Evolutionary conservation across 2,113 vertebrate species (phyloP), one percentile per base, ranked within the genome.

Genomic region (Oophaga pumilio): DNA sequence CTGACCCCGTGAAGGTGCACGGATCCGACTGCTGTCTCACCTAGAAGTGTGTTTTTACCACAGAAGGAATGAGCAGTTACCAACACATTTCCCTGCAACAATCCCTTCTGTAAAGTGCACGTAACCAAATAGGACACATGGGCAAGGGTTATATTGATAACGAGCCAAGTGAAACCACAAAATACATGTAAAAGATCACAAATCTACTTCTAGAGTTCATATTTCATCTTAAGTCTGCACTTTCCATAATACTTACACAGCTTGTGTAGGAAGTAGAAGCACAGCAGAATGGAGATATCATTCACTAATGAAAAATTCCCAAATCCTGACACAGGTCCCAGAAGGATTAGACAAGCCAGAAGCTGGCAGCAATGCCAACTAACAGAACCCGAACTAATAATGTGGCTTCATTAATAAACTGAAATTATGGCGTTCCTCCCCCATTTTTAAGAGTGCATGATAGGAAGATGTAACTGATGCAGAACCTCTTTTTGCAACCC

Each of bases 191-290:
- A 66, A 71, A 71, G 26, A 33, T 71, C 17, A 71, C 12, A 71
- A 71, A 33, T 71, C 26, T 71, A 17, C 8, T 33, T 71, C 68
- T 33, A 17, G 13, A 71, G 26, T 33, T 71, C 33, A 14, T 17
- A 71, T 33, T 33, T 71, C 28, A 71, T 71, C 26, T 71, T 68
- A 68, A 43, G 33, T 43, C 33, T 68, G 66, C 14, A 26, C 24
- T 68, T 71, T 71, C 68, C 68, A 71, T 33, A 71, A 33, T 71
- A 28, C 68, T 71, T 28, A 71, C 26, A 71, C 68, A 71, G 26
- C 24, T 33, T 33, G 68, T 28, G 68, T 71, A 33, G 68, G 68
- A 71, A 28, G 68, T 28, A 71, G 28, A 33, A 71, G 33, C 68
- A 71, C 68, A 71, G 66, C 68, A 71, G 24, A 71, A 10, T 71